A percentile compares a stretch with the other conserved stretches of the same genome.
These are phyloP conservation scores for Triplophysa tibetana DNA, from an alignment of 2,113 vertebrate species.

Conservation along the genomic window DNA sequence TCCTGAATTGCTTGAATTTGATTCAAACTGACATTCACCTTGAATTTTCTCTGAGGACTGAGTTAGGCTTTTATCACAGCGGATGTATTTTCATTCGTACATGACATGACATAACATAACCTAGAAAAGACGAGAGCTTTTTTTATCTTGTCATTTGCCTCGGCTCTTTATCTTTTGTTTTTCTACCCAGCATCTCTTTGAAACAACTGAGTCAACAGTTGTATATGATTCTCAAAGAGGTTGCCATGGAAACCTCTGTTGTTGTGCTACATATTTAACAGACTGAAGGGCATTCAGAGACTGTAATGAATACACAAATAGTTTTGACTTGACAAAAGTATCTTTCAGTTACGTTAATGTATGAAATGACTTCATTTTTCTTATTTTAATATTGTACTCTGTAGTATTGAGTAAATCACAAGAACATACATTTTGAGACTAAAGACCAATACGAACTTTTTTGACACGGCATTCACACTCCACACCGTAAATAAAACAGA, in stretches of 20 bases:
- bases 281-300: neutral
- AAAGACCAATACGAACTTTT: too few species aligned
- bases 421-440: too few species aligned
- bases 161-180: conserved; percentile 17
- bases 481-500: neutral
- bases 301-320: neutral
- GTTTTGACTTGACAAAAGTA: neutral
- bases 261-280: conserved; percentile 22
- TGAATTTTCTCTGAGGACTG: neutral
- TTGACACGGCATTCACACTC: neutral
- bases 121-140: neutral
- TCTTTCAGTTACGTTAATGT: neutral
- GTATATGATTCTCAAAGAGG: conserved; percentile 7
- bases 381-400: neutral
- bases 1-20: conserved; percentile 16
- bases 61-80: neutral
- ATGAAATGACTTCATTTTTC: neutral
- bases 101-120: neutral
- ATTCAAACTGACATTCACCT: conserved; percentile 8
- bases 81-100: neutral
- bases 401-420: too few species aligned
- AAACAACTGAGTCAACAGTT: conserved; percentile 25
- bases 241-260: conserved; percentile 51
- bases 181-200: conserved; percentile 4
- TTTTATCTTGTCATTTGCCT: conserved; percentile 15